Percentiles rank a stretch among this genome's conserved stretches.
Conservation (phyloP, 2,113 vertebrate genomes). For the Hymenochirus boettgeri region DNA sequence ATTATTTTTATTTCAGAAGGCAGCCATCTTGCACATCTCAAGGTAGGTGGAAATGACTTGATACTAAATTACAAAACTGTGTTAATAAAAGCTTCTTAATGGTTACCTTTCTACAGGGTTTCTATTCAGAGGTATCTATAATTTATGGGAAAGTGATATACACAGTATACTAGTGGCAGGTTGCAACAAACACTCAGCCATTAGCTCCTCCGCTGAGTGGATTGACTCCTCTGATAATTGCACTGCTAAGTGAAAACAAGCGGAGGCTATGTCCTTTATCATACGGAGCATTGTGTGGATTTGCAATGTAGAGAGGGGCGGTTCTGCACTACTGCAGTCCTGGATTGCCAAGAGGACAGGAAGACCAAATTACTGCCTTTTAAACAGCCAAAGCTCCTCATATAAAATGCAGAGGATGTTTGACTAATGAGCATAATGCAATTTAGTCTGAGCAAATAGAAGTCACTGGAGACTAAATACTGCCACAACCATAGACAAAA, state of each 20-base stretch:
- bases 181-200: too few relatives aligned
- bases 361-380: slow-evolving; percentile 8
- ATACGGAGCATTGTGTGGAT: neutral
- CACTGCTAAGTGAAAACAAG: slow-evolving; percentile 27
- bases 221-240: slow-evolving; percentile 20
- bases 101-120: too few relatives aligned
- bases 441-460: neutral
- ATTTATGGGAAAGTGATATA: too few relatives aligned
- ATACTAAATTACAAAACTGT: too few relatives aligned
- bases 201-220: too few relatives aligned
- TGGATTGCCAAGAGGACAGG: slow-evolving; percentile 14
- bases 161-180: too few relatives aligned
- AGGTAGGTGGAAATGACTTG: too few relatives aligned
- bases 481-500: neutral
- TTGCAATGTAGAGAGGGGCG: slow-evolving; percentile 10
- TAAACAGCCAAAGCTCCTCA: neutral
- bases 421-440: slow-evolving; percentile 12
- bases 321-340: slow-evolving; percentile 14
- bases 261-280: slow-evolving; percentile 25
- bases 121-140: too few relatives aligned
- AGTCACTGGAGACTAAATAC: neutral
- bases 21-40: too few relatives aligned
- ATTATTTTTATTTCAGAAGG: too few relatives aligned
- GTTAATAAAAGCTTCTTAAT: too few relatives aligned
- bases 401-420: slow-evolving; percentile 13